A percentile compares a stretch with the other conserved stretches of the same genome.
Evolutionary conservation across 2,888 invertebrate genomes (phyloP).

Genomic region (Carterocephalus palaemon): DNA sequence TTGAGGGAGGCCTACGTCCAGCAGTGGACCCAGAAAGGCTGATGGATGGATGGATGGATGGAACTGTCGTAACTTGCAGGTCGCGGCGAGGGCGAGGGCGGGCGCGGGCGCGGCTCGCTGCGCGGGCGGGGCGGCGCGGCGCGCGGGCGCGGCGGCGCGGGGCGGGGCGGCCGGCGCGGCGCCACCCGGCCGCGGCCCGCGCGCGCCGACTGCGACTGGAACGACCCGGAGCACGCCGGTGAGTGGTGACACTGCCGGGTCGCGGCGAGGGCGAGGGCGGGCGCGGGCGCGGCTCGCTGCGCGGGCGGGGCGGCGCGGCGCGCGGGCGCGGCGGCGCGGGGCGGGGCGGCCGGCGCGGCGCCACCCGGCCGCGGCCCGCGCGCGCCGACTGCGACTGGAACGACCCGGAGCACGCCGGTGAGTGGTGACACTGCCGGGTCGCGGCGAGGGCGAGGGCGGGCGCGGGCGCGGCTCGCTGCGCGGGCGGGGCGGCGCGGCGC

Average conservation of each 20-base stretch:
- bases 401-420: conserved; percentile 36
- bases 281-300: conserved; percentile 49
- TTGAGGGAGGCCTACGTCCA: too few species aligned
- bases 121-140: conserved; percentile 45
- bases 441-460: conserved; percentile 56
- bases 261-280: conserved; percentile 57
- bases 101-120: conserved; percentile 49
- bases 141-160: conserved; percentile 38
- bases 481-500: conserved; percentile 43
- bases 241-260: conserved; percentile 44
- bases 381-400: conserved; percentile 38
- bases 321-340: conserved; percentile 38
- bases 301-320: conserved; percentile 44
- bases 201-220: conserved; percentile 38
- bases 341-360: conserved; percentile 40
- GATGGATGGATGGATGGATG: too few species aligned
- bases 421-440: conserved; percentile 50
- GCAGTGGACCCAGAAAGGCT: too few species aligned
- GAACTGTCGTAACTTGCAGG: conserved; percentile 38
- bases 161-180: conserved; percentile 39
- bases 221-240: conserved; percentile 36
- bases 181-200: conserved; percentile 33
- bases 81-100: conserved; percentile 56
- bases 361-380: conserved; percentile 31
- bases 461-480: conserved; percentile 47